Evolutionary conservation across 2,797 vertebrate genomes (phyloP).

Genomic region (Etheostoma perlongum): DNA sequence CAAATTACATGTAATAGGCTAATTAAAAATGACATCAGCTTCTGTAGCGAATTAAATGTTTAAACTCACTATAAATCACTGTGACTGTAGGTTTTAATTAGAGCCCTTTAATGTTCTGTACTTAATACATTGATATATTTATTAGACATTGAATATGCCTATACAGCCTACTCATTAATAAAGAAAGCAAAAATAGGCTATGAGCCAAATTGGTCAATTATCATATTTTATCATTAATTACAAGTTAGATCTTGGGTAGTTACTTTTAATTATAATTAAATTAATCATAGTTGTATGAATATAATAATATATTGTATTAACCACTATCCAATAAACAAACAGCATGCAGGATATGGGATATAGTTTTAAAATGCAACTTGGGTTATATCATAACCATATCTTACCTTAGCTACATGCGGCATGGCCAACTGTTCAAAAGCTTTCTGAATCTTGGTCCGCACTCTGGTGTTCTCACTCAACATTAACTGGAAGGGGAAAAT

Average conservation of each 20-base stretch:
- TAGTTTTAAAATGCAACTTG: neutral
- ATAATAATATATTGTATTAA: no score
- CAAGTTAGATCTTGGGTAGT: neutral
- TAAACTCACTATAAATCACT: no score
- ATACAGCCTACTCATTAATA: neutral
- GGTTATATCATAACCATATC: neutral
- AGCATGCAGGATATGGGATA: neutral
- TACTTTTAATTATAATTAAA: neutral
- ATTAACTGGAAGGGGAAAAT: constrained; percentile 82
- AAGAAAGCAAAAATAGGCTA: neutral
- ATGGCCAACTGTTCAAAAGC: constrained; percentile 86
- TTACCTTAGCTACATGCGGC: constrained; percentile 86
- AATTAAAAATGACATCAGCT: no score
- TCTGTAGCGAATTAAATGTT: no score
- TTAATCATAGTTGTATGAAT: neutral
- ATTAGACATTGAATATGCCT: neutral
- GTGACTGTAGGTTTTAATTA: neutral
- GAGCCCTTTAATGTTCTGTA: neutral
- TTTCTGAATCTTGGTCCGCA: constrained; percentile 89
- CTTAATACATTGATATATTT: neutral
- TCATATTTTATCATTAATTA: neutral
- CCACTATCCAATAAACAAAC: neutral
- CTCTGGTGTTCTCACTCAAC: constrained; percentile 90
- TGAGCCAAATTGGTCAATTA: neutral
- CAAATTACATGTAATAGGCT: no score